Conservation (phyloP, 2,888 invertebrate genomes). For the Campaea margaritaria region DNA sequence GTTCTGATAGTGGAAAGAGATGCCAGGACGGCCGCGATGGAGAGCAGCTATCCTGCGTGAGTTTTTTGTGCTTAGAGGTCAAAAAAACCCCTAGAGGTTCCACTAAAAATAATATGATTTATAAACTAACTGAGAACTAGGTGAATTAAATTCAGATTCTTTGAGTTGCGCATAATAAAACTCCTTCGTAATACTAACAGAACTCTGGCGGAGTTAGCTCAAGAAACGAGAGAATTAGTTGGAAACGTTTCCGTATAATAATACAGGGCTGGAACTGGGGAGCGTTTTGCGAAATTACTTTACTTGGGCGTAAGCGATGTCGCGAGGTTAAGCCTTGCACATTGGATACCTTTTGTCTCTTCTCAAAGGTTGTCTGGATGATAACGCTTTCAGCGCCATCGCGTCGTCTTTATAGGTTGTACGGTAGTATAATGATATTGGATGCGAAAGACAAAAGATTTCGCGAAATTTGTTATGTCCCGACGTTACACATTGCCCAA, state of each 20-base stretch:
- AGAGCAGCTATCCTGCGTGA: too few relatives aligned
- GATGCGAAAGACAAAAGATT: too few relatives aligned
- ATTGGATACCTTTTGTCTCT: neutral
- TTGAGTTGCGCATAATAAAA: constrained; percentile 20
- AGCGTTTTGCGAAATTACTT: constrained; percentile 18
- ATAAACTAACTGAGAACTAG: constrained; percentile 5
- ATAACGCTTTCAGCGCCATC: too few relatives aligned
- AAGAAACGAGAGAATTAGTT: constrained; percentile 22
- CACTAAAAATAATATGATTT: constrained; percentile 1
- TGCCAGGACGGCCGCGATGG: too few relatives aligned
- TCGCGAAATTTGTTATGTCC: too few relatives aligned
- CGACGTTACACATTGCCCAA: too few relatives aligned
- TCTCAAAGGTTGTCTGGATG: too few relatives aligned
- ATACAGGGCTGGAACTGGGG: constrained; percentile 7
- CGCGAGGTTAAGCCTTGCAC: constrained; percentile 1
- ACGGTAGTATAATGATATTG: too few relatives aligned
- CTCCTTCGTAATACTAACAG: constrained; percentile 15
- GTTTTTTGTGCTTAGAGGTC: neutral
- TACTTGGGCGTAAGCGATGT: constrained; percentile 1
- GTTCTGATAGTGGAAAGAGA: too few relatives aligned
- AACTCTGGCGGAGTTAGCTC: constrained; percentile 16
- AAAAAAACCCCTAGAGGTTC: neutral
- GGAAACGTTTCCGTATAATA: constrained; percentile 12
- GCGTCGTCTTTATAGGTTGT: too few relatives aligned
- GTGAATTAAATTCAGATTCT: constrained; percentile 17